Evolutionary conservation across 2,797 vertebrate species (phyloP).

Genomic region (Dermochelys coriacea): DNA sequence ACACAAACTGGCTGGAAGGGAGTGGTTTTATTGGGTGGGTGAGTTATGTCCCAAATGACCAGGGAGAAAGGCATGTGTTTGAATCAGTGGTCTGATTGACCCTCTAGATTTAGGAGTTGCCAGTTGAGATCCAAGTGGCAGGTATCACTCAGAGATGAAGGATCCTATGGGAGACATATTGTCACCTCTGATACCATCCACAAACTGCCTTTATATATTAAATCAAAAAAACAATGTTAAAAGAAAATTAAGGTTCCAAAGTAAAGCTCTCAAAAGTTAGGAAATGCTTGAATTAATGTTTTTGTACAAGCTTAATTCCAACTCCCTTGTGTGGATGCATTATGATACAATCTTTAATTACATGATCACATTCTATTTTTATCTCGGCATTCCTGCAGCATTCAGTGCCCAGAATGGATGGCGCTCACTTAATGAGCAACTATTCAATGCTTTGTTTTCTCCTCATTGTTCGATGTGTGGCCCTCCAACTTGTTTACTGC

Average conservation of each 20-base stretch:
- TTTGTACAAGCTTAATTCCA: neutral
- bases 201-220: neutral
- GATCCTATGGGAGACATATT: neutral
- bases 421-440: neutral
- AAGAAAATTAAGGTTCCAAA: neutral
- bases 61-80: neutral
- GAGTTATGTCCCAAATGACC: neutral
- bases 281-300: neutral
- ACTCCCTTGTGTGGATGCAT: neutral
- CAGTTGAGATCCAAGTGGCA: neutral
- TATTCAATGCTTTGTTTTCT: neutral
- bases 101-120: neutral
- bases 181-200: neutral
- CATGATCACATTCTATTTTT: neutral
- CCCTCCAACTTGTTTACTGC: neutral
- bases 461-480: neutral
- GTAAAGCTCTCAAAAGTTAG: neutral
- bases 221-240: slow-evolving; percentile 11
- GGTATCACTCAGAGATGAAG: neutral
- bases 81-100: neutral
- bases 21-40: neutral
- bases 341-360: neutral
- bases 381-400: neutral
- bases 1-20: neutral
- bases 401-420: neutral